These are phyloP conservation scores for Pogonus chalceus DNA, from an alignment of 1,140 invertebrate species.

Conservation along the genomic window DNA sequence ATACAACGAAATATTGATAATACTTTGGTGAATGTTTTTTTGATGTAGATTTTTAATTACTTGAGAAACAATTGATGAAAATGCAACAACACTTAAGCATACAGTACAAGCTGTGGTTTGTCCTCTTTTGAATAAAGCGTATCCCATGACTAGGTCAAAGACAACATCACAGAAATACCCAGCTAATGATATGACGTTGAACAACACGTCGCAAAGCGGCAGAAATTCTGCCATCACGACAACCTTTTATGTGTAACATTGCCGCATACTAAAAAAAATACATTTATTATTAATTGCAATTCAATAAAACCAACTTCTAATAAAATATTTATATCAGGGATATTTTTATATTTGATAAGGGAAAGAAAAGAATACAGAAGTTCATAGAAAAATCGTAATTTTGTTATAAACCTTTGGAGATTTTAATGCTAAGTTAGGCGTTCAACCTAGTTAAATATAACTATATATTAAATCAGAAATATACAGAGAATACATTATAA, in stretches of 20 bases:
- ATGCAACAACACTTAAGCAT: slow-evolving; percentile 53
- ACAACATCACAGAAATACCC: slow-evolving; percentile 86
- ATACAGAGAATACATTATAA: too few species aligned
- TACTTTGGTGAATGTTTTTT: not conserved
- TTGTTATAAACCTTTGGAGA: too few species aligned
- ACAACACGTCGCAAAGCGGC: slow-evolving; percentile 78
- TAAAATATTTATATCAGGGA: too few species aligned
- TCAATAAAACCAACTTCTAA: too few species aligned
- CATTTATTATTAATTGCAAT: too few species aligned
- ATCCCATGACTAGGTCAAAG: slow-evolving; percentile 76
- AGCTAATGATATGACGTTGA: slow-evolving; percentile 84
- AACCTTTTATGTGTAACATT: not conserved
- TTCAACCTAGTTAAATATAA: too few species aligned
- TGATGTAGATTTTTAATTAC: slow-evolving; percentile 27
- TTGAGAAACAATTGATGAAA: slow-evolving; percentile 66
- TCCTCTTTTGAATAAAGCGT: slow-evolving; percentile 61
- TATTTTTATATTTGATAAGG: too few species aligned
- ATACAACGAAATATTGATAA: slow-evolving; percentile 7
- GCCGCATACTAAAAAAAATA: not conserved
- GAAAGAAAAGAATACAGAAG: too few species aligned
- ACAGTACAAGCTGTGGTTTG: slow-evolving; percentile 49
- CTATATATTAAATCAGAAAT: too few species aligned
- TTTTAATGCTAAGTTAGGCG: too few species aligned
- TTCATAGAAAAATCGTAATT: too few species aligned
- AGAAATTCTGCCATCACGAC: slow-evolving; percentile 59